A percentile compares a stretch with the other conserved stretches of the same genome.
Conservation (phyloP, 2,113 vertebrate species). For the Echinops telfairi region DNA sequence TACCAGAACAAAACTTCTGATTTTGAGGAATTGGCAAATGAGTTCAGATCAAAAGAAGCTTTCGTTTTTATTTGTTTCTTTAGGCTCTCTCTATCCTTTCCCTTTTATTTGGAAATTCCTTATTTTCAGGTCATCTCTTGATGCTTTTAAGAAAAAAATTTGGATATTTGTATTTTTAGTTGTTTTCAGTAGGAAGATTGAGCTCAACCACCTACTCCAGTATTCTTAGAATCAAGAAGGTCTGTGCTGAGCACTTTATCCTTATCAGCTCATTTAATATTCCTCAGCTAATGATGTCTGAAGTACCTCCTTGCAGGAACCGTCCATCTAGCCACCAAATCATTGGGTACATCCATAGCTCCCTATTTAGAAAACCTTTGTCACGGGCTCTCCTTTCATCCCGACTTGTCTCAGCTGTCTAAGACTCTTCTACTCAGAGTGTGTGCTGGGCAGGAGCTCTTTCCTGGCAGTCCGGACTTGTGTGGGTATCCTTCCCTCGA, state of each 20-base stretch:
- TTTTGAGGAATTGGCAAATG: background rate
- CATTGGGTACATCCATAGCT: background rate
- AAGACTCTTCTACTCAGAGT: background rate
- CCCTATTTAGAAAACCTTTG: slow-evolving; percentile 15
- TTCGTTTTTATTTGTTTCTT: background rate
- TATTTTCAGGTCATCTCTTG: slow-evolving; percentile 61
- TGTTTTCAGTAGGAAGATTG: slow-evolving; percentile 53
- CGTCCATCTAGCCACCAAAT: background rate
- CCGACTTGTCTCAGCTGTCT: background rate
- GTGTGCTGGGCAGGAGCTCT: background rate
- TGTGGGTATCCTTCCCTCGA: background rate
- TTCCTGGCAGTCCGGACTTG: background rate
- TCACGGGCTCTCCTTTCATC: background rate
- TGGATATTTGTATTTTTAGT: slow-evolving; percentile 46
- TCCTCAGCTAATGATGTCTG: background rate
- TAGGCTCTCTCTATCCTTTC: slow-evolving; percentile 8
- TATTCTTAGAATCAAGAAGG: slow-evolving; percentile 55
- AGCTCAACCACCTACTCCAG: slow-evolving; percentile 16
- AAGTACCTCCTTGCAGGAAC: background rate
- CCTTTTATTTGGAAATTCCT: slow-evolving; percentile 35
- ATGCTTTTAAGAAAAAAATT: slow-evolving; percentile 24
- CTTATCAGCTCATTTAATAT: background rate
- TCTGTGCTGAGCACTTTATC: background rate
- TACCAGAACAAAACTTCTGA: slow-evolving; percentile 10
- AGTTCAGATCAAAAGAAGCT: background rate